phyloP scores from a whole-genome alignment of 1,140 invertebrate genomes.

The Polypedilum pembai region DNA sequence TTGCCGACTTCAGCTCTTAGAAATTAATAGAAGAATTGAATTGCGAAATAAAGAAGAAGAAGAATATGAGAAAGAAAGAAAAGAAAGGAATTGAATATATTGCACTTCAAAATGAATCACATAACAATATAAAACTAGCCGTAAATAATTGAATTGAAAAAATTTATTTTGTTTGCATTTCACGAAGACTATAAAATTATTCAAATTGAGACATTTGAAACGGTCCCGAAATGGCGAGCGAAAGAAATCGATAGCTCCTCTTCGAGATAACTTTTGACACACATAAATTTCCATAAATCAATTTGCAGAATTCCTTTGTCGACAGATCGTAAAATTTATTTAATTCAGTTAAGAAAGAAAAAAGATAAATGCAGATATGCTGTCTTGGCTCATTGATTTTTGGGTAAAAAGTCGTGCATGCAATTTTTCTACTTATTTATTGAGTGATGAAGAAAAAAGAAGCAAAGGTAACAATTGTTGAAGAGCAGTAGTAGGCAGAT shows the following conservation, averaged over 20 bases:
- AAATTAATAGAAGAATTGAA: neutral
- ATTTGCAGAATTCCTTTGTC: neutral
- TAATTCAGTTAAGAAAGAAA: neutral
- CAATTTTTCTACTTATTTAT: too few relatives aligned
- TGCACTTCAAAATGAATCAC: neutral
- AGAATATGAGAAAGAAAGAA: neutral
- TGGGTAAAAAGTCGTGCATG: neutral
- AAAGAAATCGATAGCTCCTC: neutral
- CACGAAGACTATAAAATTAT: slow-evolving; percentile 12
- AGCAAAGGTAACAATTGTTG: neutral
- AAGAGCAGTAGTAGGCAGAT: neutral
- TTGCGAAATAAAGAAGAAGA: neutral
- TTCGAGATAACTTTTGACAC: neutral
- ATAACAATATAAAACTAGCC: neutral
- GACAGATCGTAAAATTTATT: slow-evolving; percentile 3
- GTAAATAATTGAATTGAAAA: neutral
- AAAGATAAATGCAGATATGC: neutral
- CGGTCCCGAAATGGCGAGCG: neutral
- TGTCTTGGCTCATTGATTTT: slow-evolving; percentile 14
- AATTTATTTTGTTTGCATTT: neutral
- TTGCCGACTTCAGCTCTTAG: too few relatives aligned
- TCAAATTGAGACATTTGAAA: slow-evolving; percentile 13
- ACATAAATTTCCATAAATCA: slow-evolving; percentile 14
- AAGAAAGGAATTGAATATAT: neutral
- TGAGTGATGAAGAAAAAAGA: neutral